Base-by-base conservation (phyloP, 2,888 invertebrate species). In the Calameuta filiformis region DNA sequence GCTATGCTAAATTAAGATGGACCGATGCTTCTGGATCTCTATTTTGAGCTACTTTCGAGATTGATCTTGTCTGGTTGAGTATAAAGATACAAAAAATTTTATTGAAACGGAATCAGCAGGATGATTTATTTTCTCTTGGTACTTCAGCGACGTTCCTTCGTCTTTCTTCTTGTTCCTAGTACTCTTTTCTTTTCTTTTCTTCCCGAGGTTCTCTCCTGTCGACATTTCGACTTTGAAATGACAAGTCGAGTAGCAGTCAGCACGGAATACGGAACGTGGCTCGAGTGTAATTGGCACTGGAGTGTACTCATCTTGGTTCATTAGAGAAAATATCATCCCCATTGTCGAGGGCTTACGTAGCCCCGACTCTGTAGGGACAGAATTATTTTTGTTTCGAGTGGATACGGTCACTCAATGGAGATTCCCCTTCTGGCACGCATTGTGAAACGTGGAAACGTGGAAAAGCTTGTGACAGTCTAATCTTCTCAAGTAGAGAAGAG, bases 291-390 rank as follows among this genome's bases (percentile, higher is more conserved):
- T 91, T 91, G 91, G 91, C 91, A 90, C 90, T 91, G 89, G 86
- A 91, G 91, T 88, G 86, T 86, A 89, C 91, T 91, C 88, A 87
- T 90, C 91, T 90, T 91, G 90, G 90, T 91, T 91, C 91, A 91
- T 91, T 91, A 91, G 91, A 91, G 90, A 89, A 91, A 91, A 91
- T 91, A 91, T 90, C 90, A 88, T 89, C 90, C 90, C 90, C 86
- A 90, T 90, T 90, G 90, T 91, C 86, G 86, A 90, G 89, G 88
- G 89, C 89, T 90, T 89, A 90, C 86, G 84, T 84, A 83, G 83
- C 84, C 83, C 78, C 81, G 75, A 76, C 80, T 80, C 82, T 82
- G 81, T 80, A 85, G 86, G 84, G 87, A 89, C 85, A 88, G 89
- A 90, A 91, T 91, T 91, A 90, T 91, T 91, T 91, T 91, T 91